Percentiles rank a stretch among this genome's conserved stretches.
These are phyloP conservation scores for Octopus bimaculoides DNA, from an alignment of 1,140 invertebrate species.

Conservation along the genomic window DNA sequence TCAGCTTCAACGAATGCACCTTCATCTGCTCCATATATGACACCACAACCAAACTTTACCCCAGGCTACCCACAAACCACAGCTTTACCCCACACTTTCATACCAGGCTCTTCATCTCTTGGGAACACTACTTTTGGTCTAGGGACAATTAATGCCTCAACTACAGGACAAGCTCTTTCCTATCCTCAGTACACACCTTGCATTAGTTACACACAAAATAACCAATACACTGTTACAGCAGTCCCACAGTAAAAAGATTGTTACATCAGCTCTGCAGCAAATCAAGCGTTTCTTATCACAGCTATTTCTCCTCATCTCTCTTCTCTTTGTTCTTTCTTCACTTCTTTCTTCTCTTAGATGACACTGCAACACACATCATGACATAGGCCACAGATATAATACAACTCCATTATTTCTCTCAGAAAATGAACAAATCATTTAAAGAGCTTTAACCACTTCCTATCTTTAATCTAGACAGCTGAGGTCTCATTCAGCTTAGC, in stretches of 20 bases:
- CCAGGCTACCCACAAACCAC: neutral
- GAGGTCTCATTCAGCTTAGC: no score
- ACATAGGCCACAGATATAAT: no score
- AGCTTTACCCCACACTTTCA: neutral
- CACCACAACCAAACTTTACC: neutral
- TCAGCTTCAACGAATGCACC: neutral
- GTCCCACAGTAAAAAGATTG: neutral
- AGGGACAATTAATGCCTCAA: neutral
- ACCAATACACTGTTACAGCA: slow-evolving; percentile 1
- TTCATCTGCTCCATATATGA: neutral
- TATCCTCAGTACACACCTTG: slow-evolving; percentile 2
- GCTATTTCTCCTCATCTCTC: no score
- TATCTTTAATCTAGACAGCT: no score
- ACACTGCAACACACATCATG: no score
- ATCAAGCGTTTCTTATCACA: no score
- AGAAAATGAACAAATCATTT: no score
- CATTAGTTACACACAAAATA: slow-evolving; percentile 5
- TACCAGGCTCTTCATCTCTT: neutral
- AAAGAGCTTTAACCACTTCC: no score
- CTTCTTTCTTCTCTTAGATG: no score
- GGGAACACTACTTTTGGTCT: neutral
- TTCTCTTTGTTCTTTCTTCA: no score
- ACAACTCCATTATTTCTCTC: no score
- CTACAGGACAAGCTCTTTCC: neutral
- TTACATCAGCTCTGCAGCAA: no score